phyloP scores from a whole-genome alignment of 2,113 vertebrate species.

The Malaclemys terrapin region DNA sequence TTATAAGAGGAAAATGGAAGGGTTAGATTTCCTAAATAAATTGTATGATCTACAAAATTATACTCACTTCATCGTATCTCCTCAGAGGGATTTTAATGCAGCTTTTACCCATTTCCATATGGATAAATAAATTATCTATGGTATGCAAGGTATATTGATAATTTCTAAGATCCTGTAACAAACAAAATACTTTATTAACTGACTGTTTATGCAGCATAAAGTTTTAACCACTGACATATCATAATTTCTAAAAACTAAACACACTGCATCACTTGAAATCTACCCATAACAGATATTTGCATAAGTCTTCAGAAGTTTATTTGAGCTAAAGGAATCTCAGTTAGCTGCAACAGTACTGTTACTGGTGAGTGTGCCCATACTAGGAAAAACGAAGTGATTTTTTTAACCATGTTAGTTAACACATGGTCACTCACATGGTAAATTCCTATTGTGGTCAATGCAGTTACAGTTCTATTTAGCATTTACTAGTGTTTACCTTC shows the following conservation, averaged over 20 bases:
- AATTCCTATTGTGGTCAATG: neutral
- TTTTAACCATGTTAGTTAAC: neutral
- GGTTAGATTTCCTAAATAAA: neutral
- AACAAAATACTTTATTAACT: neutral
- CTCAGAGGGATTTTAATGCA: constrained; percentile 92
- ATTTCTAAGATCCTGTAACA: constrained; percentile 91
- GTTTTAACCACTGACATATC: neutral
- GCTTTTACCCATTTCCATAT: constrained; percentile 96
- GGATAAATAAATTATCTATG: constrained; percentile 90
- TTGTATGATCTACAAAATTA: neutral
- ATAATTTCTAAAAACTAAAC: neutral
- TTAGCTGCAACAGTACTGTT: neutral
- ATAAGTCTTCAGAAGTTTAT: neutral
- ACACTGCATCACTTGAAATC: neutral
- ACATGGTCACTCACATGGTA: neutral
- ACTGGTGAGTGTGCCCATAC: too few relatives aligned
- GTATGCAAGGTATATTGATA: constrained; percentile 92
- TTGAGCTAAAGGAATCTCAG: neutral
- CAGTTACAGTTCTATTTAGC: neutral
- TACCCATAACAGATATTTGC: neutral
- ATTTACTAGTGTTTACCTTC: neutral
- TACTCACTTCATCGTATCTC: constrained; percentile 89
- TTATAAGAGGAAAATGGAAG: neutral
- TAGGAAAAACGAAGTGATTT: neutral
- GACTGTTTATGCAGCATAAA: neutral